These are phyloP conservation scores for Lasioglossum malachurum DNA, from an alignment of 2,888 invertebrate genomes.

Conservation along the genomic window DNA sequence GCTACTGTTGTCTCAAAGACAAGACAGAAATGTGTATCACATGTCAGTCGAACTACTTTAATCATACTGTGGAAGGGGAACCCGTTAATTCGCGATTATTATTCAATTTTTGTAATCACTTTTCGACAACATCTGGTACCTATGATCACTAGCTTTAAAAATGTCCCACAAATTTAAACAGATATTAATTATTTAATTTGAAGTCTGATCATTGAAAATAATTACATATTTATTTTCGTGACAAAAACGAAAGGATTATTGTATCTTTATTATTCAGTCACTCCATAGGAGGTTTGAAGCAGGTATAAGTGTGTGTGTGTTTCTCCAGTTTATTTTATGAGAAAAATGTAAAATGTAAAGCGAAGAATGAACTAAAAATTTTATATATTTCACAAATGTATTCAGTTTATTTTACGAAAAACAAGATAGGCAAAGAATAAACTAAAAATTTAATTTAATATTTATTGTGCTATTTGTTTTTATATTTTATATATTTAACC, in stretches of 20 bases:
- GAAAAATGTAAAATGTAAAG: neutral
- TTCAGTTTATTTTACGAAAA: neutral
- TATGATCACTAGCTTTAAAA: no score
- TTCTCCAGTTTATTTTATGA: no score
- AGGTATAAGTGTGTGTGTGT: no score
- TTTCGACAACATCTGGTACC: no score
- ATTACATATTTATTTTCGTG: no score
- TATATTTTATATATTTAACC: neutral
- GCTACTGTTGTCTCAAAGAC: slow-evolving; percentile 14
- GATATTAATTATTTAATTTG: neutral
- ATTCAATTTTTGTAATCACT: neutral
- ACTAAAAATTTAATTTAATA: neutral
- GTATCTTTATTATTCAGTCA: no score
- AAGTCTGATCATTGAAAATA: neutral
- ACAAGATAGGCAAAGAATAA: neutral
- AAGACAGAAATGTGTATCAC: slow-evolving; percentile 27
- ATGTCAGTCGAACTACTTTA: slow-evolving; percentile 22
- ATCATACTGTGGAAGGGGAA: neutral
- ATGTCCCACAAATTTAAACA: neutral
- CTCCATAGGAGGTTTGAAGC: no score
- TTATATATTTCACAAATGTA: neutral
- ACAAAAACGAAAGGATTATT: no score
- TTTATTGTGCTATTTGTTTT: no score
- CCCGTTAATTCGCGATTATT: neutral
- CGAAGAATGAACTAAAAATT: neutral